phyloP scores from a whole-genome alignment of 2,113 vertebrate species.

The Sylvietta virens region DNA sequence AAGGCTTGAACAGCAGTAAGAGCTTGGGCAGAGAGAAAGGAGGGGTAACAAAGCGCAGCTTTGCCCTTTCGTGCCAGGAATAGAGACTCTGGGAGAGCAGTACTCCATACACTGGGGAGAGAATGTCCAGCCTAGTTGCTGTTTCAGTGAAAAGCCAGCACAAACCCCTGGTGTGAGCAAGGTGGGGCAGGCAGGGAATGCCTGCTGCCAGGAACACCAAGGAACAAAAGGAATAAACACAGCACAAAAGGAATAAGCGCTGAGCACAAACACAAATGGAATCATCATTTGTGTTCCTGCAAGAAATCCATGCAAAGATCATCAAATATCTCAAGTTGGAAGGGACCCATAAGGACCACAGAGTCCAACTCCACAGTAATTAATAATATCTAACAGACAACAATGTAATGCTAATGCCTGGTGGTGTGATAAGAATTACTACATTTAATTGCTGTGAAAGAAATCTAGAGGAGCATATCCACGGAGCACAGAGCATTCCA shows the following conservation, averaged over 20 bases:
- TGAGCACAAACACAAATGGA: background rate
- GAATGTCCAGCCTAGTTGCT: background rate
- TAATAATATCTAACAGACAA: background rate
- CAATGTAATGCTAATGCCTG: background rate
- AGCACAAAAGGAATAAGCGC: background rate
- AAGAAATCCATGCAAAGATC: background rate
- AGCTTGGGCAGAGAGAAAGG: background rate
- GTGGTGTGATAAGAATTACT: background rate
- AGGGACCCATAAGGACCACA: background rate
- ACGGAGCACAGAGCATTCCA: background rate
- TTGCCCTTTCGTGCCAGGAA: background rate
- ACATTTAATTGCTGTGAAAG: background rate
- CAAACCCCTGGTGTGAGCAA: background rate
- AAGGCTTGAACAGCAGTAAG: background rate
- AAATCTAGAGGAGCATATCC: background rate
- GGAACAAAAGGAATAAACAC: background rate
- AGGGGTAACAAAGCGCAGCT: background rate
- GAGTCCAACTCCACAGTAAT: background rate
- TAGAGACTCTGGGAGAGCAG: background rate
- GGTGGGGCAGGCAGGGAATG: background rate
- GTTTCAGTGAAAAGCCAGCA: background rate
- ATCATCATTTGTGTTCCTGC: background rate
- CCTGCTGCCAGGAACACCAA: background rate
- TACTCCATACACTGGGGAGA: rapidly evolving
- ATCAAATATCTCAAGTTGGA: background rate